These are phyloP conservation scores for Capreolus pygargus DNA, from an alignment of 2,113 vertebrate species.

Conservation along the genomic window DNA sequence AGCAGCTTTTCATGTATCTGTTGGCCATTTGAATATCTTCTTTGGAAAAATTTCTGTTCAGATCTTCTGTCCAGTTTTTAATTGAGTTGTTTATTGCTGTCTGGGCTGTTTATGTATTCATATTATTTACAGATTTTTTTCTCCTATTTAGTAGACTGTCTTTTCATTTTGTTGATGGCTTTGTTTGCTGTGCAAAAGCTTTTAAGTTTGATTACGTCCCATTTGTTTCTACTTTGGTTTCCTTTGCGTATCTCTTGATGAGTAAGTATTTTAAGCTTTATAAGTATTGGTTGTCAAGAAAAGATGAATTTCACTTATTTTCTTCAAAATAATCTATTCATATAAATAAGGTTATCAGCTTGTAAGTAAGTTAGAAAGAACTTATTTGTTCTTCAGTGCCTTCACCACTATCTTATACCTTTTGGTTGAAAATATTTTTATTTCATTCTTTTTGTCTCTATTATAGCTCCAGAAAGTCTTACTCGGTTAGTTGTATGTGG, in stretches of 20 bases:
- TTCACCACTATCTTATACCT: background rate
- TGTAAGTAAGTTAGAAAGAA: background rate
- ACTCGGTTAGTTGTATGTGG: background rate
- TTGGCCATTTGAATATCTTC: background rate
- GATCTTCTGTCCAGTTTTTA: background rate
- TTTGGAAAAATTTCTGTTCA: background rate
- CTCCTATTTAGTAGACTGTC: background rate
- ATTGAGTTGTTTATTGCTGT: background rate
- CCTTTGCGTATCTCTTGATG: background rate
- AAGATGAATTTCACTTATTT: background rate
- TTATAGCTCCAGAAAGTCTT: background rate
- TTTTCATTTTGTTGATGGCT: background rate
- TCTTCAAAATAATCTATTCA: background rate
- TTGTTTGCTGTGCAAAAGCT: background rate
- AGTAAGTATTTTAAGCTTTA: background rate
- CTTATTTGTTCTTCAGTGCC: background rate
- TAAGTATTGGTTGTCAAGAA: background rate
- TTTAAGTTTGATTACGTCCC: background rate
- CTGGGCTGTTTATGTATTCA: background rate
- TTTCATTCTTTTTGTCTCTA: background rate
- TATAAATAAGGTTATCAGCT: background rate
- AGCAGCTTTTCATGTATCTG: background rate
- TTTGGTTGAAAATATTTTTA: background rate
- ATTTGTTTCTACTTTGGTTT: background rate
- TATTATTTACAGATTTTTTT: background rate